Percentiles rank a stretch among this genome's conserved stretches.
phyloP scores from a whole-genome alignment of 2,888 invertebrate genomes.

The Pilophorus perplexus region DNA sequence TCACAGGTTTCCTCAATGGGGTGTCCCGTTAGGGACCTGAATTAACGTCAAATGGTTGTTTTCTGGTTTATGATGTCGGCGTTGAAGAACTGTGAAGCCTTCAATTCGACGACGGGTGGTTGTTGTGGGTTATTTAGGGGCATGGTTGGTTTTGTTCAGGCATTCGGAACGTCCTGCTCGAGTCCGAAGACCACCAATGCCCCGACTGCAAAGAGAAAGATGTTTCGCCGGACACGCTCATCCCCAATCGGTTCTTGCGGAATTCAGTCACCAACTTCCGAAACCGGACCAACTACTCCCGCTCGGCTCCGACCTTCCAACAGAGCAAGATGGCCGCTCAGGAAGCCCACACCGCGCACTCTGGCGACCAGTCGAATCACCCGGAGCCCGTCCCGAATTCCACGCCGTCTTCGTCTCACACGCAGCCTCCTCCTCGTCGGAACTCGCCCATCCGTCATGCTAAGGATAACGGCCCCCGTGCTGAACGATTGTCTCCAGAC shows the following conservation, averaged over 20 bases:
- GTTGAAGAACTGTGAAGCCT: too few species aligned
- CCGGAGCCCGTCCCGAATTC: background rate
- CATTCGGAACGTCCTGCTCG: conserved; percentile 80
- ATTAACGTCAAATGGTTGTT: too few species aligned
- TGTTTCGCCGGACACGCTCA: conserved; percentile 86
- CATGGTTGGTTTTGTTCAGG: too few species aligned
- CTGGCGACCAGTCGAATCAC: background rate
- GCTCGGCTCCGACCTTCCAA: conserved; percentile 16
- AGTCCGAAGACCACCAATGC: conserved; percentile 93
- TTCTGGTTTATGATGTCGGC: too few species aligned
- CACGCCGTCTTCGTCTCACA: background rate
- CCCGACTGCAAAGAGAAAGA: conserved; percentile 91
- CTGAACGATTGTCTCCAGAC: conserved; percentile 8
- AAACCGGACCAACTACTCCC: conserved; percentile 80
- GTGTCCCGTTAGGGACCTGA: too few species aligned
- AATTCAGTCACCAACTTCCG: conserved; percentile 86
- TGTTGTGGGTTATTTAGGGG: too few species aligned
- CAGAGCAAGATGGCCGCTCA: conserved; percentile 4
- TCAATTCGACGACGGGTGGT: too few species aligned
- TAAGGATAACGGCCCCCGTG: conserved; percentile 2
- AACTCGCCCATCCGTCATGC: background rate
- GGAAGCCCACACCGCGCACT: background rate
- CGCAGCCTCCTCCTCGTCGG: background rate
- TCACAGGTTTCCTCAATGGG: too few species aligned
- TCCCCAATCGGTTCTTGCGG: conserved; percentile 87